Conservation (phyloP, 2,113 vertebrate species). For the Gymnorhina tibicen region DNA sequence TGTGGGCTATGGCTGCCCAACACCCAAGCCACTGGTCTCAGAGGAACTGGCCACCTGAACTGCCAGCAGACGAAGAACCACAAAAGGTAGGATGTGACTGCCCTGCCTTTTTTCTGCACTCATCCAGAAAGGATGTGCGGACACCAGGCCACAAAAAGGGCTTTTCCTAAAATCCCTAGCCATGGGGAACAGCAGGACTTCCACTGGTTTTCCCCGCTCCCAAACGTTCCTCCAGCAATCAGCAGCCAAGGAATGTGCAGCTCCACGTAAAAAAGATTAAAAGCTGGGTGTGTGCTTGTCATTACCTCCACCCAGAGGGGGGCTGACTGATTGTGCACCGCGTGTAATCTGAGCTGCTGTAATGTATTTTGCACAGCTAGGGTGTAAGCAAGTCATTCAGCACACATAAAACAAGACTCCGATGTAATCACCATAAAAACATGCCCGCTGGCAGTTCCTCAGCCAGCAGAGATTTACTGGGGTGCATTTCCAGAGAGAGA, state of each 20-base stretch:
- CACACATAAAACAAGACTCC: constrained; percentile 19
- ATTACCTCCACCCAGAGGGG: constrained; percentile 47
- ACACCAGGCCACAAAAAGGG: neutral
- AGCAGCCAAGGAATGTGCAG: constrained; percentile 57
- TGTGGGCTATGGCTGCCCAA: neutral
- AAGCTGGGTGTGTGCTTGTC: constrained; percentile 58
- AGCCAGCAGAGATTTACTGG: constrained; percentile 32
- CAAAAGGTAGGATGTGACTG: neutral
- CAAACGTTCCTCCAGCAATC: neutral
- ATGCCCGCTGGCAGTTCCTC: constrained; percentile 44
- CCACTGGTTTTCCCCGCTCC: neutral
- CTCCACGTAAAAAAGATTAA: constrained; percentile 57
- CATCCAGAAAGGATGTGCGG: neutral
- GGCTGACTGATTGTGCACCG: constrained; percentile 14
- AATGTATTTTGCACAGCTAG: constrained; percentile 57
- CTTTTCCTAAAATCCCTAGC: neutral
- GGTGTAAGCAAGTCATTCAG: constrained; percentile 48
- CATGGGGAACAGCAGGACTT: neutral
- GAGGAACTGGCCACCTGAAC: neutral
- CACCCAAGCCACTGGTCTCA: neutral
- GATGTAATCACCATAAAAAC: constrained; percentile 42
- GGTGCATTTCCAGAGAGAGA: constrained; percentile 12
- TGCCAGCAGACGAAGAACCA: neutral
- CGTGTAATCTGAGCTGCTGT: constrained; percentile 46
- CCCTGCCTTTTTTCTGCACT: neutral